Evolutionary conservation across 2,888 invertebrate species (phyloP).

Genomic region (Scrobipalpa atriplicella): DNA sequence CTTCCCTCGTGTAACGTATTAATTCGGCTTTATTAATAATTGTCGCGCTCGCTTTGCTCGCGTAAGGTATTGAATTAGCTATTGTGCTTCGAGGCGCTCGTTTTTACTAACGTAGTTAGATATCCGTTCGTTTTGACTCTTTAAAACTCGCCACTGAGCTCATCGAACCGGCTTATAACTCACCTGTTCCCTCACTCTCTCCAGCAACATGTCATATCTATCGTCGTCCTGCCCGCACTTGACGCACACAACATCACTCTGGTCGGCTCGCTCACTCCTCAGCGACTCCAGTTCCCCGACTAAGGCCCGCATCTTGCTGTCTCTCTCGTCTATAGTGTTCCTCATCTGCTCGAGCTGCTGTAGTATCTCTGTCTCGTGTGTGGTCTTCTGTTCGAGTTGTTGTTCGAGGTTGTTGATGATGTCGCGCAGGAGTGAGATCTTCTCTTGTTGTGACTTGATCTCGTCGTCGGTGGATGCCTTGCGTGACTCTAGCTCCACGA

Average conservation of each 20-base stretch:
- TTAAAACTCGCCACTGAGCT: too few relatives aligned
- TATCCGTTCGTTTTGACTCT: too few relatives aligned
- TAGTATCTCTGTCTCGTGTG: slow-evolving; percentile 84
- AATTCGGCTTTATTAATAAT: too few relatives aligned
- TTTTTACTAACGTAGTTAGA: too few relatives aligned
- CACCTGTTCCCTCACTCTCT: slow-evolving; percentile 70
- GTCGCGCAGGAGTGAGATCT: slow-evolving; percentile 88
- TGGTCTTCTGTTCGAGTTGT: slow-evolving; percentile 87
- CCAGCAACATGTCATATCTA: slow-evolving; percentile 53
- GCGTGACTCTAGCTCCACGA: slow-evolving; percentile 83
- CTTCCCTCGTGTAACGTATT: too few relatives aligned
- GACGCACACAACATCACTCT: slow-evolving; percentile 62
- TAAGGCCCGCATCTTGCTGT: slow-evolving; percentile 79
- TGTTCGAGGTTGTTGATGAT: slow-evolving; percentile 90
- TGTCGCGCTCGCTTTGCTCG: too few relatives aligned
- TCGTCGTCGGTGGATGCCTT: slow-evolving; percentile 87
- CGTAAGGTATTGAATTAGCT: too few relatives aligned
- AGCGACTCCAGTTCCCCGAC: slow-evolving; percentile 79
- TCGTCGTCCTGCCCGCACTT: slow-evolving; percentile 61
- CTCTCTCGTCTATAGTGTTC: slow-evolving; percentile 80
- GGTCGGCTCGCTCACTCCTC: slow-evolving; percentile 70
- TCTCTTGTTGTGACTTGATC: slow-evolving; percentile 88
- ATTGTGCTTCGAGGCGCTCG: too few relatives aligned
- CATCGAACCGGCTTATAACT: too few relatives aligned
- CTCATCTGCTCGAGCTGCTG: slow-evolving; percentile 83